A percentile compares a stretch with the other conserved stretches of the same genome.
Conservation (phyloP, 2,888 invertebrate species). For the Lasioglossum pauxillum region DNA sequence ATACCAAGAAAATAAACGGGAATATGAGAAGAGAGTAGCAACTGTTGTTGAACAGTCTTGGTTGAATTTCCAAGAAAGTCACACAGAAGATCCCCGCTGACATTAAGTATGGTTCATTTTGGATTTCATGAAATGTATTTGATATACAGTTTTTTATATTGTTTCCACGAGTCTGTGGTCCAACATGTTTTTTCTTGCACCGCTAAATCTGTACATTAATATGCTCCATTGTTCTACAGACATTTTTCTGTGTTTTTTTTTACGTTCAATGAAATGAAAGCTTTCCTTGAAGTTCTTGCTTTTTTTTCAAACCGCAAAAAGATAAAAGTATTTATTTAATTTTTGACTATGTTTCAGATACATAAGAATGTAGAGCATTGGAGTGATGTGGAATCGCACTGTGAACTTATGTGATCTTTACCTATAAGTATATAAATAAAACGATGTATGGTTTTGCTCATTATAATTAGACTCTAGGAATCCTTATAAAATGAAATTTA, state of each 20-base stretch:
- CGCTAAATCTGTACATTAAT: conserved; percentile 33
- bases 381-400: conserved; percentile 58
- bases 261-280: neutral
- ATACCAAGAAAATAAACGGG: conserved; percentile 88
- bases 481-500: conserved; percentile 31
- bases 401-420: conserved; percentile 73
- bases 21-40: conserved; percentile 89
- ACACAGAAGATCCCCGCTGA: conserved; percentile 83
- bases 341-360: conserved; percentile 55
- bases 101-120: conserved; percentile 72
- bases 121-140: conserved; percentile 28
- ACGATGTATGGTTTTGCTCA: conserved; percentile 65
- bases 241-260: neutral
- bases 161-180: conserved; percentile 37
- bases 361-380: conserved; percentile 49
- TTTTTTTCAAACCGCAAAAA: conserved; percentile 15
- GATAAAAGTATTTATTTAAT: conserved; percentile 35
- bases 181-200: conserved; percentile 21
- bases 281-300: neutral
- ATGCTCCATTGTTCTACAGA: conserved; percentile 59
- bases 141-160: conserved; percentile 10
- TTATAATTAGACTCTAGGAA: conserved; percentile 61
- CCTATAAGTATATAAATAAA: conserved; percentile 61
- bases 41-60: conserved; percentile 89
- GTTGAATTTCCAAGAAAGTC: conserved; percentile 84